Evolutionary conservation across 2,888 invertebrate genomes (phyloP), one percentile per base, ranked within the genome.

Genomic region (Leptopilina drosophilae): DNA sequence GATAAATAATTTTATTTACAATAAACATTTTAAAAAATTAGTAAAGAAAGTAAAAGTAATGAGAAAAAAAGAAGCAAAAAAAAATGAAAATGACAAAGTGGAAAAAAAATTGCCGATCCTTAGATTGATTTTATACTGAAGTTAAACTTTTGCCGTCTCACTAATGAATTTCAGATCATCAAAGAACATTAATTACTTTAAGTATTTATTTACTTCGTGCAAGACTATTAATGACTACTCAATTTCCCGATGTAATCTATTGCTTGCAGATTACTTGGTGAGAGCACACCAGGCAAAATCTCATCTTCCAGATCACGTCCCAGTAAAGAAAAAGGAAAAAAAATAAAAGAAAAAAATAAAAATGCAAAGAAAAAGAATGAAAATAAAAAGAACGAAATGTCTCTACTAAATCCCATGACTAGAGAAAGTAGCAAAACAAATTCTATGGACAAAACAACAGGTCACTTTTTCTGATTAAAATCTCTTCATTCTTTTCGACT

Each of bases 361-460:
- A 33, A 33, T 33, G 3, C 0, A 42, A 8, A 0, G 42, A 42
- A 42, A 42, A 8, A 42, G 5, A 42, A 42, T 1, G 20, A 20
- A 42, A 42, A 42, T 5, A 42, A 15, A 46, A 73, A 69, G 49
- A 73, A 33, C 33, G 56, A 73, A 14, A n/a, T 56, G 56, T 73
- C 73, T 73, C 73, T 40, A 73, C 73, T 56, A 40, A 33, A 14
- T 73, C 56, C 53, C 62, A 62, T 40, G 53, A 56, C 73, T 56
- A 33, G 73, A 73, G 73, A 73, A 73, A 73, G 73, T 73, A 26
- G 73, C 73, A 73, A 73, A 73, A 73, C 73, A 56, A 56, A 40
- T 56, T 73, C 9, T 59, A 59, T 62, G 62, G 8, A 40, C 56
- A 73, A 73, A 73, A 73, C n/a, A 56, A 73, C 56, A 56, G n/a